Base-by-base conservation (phyloP, 2,888 invertebrate species). In the Homarus gammarus region DNA sequence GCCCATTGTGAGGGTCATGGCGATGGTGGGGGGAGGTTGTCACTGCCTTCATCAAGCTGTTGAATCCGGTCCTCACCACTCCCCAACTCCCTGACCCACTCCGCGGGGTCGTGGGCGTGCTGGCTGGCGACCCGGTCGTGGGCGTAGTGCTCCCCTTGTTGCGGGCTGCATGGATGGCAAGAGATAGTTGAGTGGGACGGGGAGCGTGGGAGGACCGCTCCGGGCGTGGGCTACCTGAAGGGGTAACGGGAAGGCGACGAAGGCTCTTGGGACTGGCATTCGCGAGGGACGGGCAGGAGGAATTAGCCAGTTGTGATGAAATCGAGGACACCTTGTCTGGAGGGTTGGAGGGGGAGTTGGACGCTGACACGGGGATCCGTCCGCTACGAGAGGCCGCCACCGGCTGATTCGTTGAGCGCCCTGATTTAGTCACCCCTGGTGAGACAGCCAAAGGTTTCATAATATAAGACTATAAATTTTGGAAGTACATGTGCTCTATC, bases 91-190 rank as follows among this genome's bases (percentile, higher is more conserved):
- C 88, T 6, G 78, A 78, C 5, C 78, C 78, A 49, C 72, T 77
- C 18, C 83, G 75, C 2, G 88, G 88, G 31, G 88, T 89, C 18
- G 84, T 68, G 51, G 88, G 88, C 38, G 88, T 89, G 78, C 78
- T 84, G 56, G 78, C 68, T 3, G 78, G 51, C 2, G 88, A 89
- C 8, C 68, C 64, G 33, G 31, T 82, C 36, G 88, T 40, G 56
- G 88, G 88, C 1, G 88, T 88, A n/a, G 38, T 56, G 83, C 51
- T 49, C 22, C 70, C 68, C 64, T 40, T 81, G 36, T 75, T 61
- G 36, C 61, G 72, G 75, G 61, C 40, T 75, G 84, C 61, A 27
- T 51, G 72, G 27, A 61, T 31, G 73, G 75, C 56, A 31, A 87
- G 75, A 12, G 84, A 51, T 6, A 89, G 78, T 27, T 89, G 83